Base-by-base conservation (phyloP, 2,888 invertebrate genomes). In the Perizoma affinitatum region DNA sequence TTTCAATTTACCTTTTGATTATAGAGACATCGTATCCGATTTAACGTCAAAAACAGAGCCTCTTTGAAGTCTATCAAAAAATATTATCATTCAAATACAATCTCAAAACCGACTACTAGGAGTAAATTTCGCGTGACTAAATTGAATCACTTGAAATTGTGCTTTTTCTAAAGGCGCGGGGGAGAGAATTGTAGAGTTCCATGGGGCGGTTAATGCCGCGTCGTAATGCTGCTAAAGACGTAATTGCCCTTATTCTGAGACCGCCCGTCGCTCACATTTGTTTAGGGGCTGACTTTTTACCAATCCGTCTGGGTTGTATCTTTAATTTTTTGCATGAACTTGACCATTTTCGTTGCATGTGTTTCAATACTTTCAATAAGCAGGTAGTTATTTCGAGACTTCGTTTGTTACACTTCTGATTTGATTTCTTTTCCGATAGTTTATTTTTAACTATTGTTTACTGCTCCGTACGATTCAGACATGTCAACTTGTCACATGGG, bases 191-290 rank as follows among this genome's bases (percentile, higher is more conserved):
- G 73, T 63, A 58, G 55, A 70, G 63, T 72, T 80, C 83, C 82
- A 73, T 70, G 82, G 83, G 84, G 74, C 73, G 63, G 70, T 71
- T 82, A 82, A 79, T 79, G 74, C 69, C 68, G 69, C 65, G 69
- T 72, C 70, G 70, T 76, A 79, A 70, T 73, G 65, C 70, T 67
- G 71, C 76, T 82, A 76, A 84, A 81, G 73, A 78, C 79, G 70
- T 82, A 84, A 85, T 78, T 81, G 80, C 74, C 77, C 70, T 73
- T 74, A 66, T 74, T 46, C 52, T 58, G 45, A 68, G 61, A 68
- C 66, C 61, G 61, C 61, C 65, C 67, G 57, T 63, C 63, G 63
- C 61, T 58, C 51, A 68, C 71, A 67, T 76, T 80, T 74, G 65
- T 75, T 69, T 70, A 66, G 63, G 68, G 65, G 63, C 61, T 74